Percentiles rank a stretch among this genome's conserved stretches.
Evolutionary conservation across 1,140 invertebrate species (phyloP).

Genomic region (Caenorhabditis elegans): WBcel235 BX284605.5:13513501-13514000

Average conservation of each 20-base stretch:
- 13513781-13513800: constrained; percentile 32
- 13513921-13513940: constrained; percentile 37
- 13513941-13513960: constrained; percentile 38
- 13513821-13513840: constrained; percentile 43
- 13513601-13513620: no score
- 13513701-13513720: no score
- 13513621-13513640: background rate
- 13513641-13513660: background rate
- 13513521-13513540: no score
- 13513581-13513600: no score
- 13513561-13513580: no score
- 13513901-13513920: constrained; percentile 40
- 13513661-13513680: background rate
- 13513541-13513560: no score
- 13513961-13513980: constrained; percentile 43
- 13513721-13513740: background rate
- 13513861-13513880: constrained; percentile 35
- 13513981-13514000: background rate
- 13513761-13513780: constrained; percentile 23
- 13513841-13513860: constrained; percentile 48
- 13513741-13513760: constrained; percentile 10
- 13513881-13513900: constrained; percentile 21
- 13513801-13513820: constrained; percentile 41
- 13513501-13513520: no score
- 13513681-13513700: background rate